Evolutionary conservation across 2,888 invertebrate genomes (phyloP).

Genomic region (Scelioninae gen. 1): DNA sequence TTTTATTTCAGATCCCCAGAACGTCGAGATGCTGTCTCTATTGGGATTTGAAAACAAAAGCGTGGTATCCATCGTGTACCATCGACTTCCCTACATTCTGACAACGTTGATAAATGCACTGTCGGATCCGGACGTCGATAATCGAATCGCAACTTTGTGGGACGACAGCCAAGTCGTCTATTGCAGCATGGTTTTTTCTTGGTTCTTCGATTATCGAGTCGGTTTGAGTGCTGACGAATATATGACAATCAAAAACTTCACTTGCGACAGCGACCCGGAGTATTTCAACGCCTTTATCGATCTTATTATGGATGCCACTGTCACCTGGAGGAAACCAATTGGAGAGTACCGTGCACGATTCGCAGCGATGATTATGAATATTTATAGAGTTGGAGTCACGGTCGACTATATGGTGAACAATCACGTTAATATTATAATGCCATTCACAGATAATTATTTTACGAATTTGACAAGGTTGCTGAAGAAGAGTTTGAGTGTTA

Average conservation of each 20-base stretch:
- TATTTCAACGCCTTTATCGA: constrained; percentile 78
- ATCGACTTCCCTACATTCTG: constrained; percentile 75
- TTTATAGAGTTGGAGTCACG: constrained; percentile 72
- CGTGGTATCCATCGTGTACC: constrained; percentile 73
- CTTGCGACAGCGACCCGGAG: constrained; percentile 76
- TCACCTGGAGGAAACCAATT: constrained; percentile 73
- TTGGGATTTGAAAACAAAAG: constrained; percentile 77
- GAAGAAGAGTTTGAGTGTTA: constrained; percentile 56
- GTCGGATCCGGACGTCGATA: constrained; percentile 73
- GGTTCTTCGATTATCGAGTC: constrained; percentile 73
- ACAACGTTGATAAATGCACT: constrained; percentile 78
- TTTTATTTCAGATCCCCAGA: constrained; percentile 61
- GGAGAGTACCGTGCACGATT: constrained; percentile 74
- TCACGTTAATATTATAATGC: constrained; percentile 82
- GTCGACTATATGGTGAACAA: constrained; percentile 34
- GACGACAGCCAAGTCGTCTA: constrained; percentile 57
- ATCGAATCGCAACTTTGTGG: constrained; percentile 44
- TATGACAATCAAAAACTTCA: constrained; percentile 75
- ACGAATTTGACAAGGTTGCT: constrained; percentile 82
- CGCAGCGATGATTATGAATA: constrained; percentile 67
- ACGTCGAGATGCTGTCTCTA: constrained; percentile 74
- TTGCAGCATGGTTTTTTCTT: constrained; percentile 75
- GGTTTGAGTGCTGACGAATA: constrained; percentile 76
- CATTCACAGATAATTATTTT: constrained; percentile 84
- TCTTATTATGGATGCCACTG: constrained; percentile 71